Conservation (phyloP, 2,113 vertebrate species). For the Lanius ludovicianus region DNA sequence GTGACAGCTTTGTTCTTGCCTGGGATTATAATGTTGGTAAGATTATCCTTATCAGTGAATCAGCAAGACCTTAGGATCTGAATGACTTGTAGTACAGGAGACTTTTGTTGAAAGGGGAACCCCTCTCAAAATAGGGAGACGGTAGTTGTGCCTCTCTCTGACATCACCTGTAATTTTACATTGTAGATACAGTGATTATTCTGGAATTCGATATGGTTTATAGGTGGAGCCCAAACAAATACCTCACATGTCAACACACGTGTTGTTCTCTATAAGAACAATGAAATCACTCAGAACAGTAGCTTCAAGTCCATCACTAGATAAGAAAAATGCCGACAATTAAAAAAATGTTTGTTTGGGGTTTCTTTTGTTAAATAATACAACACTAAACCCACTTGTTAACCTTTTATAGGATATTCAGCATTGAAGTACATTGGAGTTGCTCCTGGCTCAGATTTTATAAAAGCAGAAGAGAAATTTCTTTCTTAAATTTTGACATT, state of each 20-base stretch:
- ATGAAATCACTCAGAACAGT: not conserved
- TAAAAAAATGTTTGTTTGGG: not conserved
- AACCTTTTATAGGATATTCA: not conserved
- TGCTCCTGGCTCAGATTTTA: not conserved
- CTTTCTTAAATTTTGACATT: not conserved
- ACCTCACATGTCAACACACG: not conserved
- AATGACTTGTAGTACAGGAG: not conserved
- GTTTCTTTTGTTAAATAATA: not conserved
- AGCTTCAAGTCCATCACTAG: not conserved
- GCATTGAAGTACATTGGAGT: not conserved
- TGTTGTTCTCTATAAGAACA: not conserved
- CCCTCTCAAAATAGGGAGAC: not conserved
- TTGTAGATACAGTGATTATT: not conserved
- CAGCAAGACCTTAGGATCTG: not conserved
- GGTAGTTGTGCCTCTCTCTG: not conserved
- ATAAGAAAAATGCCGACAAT: not conserved
- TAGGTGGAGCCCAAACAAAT: slow-evolving; percentile 41
- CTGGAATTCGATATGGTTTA: not conserved
- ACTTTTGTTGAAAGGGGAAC: not conserved
- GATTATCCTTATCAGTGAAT: not conserved
- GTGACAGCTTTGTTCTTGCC: not conserved
- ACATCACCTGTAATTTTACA: slow-evolving; percentile 11
- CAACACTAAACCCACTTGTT: not conserved
- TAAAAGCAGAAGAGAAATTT: not conserved
- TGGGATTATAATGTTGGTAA: not conserved